Conservation (phyloP, 1,140 invertebrate species). For the Linepithema humile region DNA sequence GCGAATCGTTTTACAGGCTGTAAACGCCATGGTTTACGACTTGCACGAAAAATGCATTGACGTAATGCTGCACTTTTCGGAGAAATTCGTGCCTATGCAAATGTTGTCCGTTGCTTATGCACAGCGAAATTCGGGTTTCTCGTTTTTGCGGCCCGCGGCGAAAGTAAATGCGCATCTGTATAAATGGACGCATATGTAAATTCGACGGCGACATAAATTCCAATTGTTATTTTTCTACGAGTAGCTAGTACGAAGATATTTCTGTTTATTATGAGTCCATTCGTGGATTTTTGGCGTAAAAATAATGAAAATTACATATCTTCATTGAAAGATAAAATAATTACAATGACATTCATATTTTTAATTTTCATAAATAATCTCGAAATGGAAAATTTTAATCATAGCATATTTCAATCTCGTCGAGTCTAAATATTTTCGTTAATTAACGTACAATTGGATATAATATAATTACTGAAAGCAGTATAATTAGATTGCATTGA, state of each 20-base stretch:
- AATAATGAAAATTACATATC: neutral
- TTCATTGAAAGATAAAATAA: neutral
- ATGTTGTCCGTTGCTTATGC: neutral
- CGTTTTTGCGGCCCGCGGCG: constrained; percentile 1
- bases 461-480: no score
- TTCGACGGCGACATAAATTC: constrained; percentile 26
- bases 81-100: constrained; percentile 17
- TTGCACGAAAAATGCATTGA: neutral
- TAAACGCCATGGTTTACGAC: neutral
- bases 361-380: neutral
- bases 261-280: neutral
- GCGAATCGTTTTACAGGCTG: neutral
- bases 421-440: neutral
- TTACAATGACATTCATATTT: neutral
- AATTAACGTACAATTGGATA: no score
- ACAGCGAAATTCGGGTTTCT: neutral
- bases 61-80: constrained; percentile 3
- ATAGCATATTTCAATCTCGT: no score
- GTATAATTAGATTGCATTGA: no score
- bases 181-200: neutral
- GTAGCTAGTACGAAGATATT: neutral
- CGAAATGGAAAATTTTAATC: neutral
- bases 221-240: constrained; percentile 44
- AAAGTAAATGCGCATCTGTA: neutral
- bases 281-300: neutral